Evolutionary conservation across 2,888 invertebrate species (phyloP).

Genomic region (Lymantria monacha): DNA sequence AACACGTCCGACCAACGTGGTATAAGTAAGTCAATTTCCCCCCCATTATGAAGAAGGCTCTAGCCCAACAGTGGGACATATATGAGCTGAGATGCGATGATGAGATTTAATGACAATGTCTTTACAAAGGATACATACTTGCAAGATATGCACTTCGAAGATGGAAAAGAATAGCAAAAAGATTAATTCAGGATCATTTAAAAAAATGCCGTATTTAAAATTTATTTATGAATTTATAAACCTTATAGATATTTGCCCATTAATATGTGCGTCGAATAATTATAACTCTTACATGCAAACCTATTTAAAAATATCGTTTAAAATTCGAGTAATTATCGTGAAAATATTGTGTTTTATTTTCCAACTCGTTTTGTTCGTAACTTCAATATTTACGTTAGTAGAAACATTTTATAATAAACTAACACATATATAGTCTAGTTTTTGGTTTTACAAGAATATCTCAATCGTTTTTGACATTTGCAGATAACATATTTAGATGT

Average conservation of each 20-base stretch:
- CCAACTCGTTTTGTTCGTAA: neutral
- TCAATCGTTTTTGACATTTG: slow-evolving; percentile 17
- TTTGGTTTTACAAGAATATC: slow-evolving; percentile 30
- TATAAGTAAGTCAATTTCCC: too few relatives aligned
- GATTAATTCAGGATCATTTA: too few relatives aligned
- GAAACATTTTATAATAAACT: slow-evolving; percentile 30
- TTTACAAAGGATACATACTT: too few relatives aligned
- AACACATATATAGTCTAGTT: slow-evolving; percentile 30
- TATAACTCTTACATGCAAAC: slow-evolving; percentile 36
- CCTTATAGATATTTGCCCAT: slow-evolving; percentile 2
- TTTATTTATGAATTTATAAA: too few relatives aligned
- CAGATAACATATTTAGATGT: slow-evolving; percentile 23
- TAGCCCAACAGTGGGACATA: too few relatives aligned
- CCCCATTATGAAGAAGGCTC: too few relatives aligned
- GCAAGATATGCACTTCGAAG: too few relatives aligned
- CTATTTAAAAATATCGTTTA: slow-evolving; percentile 40
- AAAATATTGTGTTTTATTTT: slow-evolving; percentile 22
- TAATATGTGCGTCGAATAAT: slow-evolving; percentile 25
- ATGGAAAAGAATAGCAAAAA: too few relatives aligned
- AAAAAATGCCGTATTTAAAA: too few relatives aligned
- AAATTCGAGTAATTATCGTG: slow-evolving; percentile 52
- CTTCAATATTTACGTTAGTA: neutral
- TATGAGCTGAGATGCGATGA: too few relatives aligned
- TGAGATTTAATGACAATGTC: too few relatives aligned
- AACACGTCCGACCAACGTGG: too few relatives aligned